These are phyloP conservation scores for Automeris io DNA, from an alignment of 2,888 invertebrate genomes.

Conservation along the genomic window DNA sequence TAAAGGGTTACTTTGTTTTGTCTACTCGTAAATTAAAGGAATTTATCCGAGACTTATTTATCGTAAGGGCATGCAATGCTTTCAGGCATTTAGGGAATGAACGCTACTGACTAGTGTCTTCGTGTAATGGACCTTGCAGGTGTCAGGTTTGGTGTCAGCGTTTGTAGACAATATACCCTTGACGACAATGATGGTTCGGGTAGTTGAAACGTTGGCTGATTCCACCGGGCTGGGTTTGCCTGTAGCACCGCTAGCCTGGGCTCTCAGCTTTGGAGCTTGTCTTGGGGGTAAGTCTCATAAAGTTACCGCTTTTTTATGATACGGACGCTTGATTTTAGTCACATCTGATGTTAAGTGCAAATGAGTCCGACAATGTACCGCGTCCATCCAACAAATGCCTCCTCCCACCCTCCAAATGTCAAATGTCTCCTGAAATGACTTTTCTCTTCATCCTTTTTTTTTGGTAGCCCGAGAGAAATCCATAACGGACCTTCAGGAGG, in stretches of 20 bases:
- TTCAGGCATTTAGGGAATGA: too few species aligned
- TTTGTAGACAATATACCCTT: slow-evolving; percentile 93
- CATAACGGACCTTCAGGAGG: too few species aligned
- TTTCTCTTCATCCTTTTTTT: too few species aligned
- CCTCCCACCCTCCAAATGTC: not conserved
- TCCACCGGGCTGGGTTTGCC: slow-evolving; percentile 82
- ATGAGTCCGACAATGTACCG: too few species aligned
- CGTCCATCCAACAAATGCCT: too few species aligned
- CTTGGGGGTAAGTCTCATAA: slow-evolving; percentile 81
- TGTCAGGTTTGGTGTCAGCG: slow-evolving; percentile 83
- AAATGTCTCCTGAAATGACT: too few species aligned
- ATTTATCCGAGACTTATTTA: not conserved
- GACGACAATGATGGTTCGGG: slow-evolving; percentile 92
- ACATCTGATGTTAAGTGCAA: too few species aligned
- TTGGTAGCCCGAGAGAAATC: too few species aligned
- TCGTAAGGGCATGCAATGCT: too few species aligned
- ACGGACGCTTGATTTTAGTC: not conserved
- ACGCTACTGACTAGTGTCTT: too few species aligned
- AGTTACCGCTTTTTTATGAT: not conserved
- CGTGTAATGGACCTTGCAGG: too few species aligned
- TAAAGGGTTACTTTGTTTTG: too few species aligned
- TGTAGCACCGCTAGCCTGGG: slow-evolving; percentile 87
- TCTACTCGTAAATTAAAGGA: not conserved
- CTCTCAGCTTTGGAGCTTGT: slow-evolving; percentile 90
- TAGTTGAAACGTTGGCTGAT: slow-evolving; percentile 81